phyloP scores from a whole-genome alignment of 2,797 vertebrate genomes.

The Anisognathus igniventris region DNA sequence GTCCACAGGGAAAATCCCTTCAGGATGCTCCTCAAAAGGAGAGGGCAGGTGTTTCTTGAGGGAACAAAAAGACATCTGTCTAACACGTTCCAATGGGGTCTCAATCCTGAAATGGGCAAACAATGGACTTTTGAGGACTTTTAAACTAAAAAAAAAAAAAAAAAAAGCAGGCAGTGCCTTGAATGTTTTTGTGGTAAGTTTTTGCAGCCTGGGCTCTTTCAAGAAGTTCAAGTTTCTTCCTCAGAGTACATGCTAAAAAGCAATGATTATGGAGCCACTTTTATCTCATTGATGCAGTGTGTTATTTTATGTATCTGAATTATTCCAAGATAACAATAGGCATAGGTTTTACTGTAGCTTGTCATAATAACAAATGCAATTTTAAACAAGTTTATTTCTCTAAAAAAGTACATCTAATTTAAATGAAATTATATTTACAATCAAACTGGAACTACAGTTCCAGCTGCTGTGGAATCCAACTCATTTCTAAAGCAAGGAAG shows the following conservation, averaged over 20 bases:
- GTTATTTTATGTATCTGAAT: not conserved
- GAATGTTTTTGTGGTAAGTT: not conserved
- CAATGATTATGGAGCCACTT: not conserved
- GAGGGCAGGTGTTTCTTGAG: not conserved
- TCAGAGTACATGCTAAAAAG: rapidly evolving
- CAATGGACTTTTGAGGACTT: not conserved
- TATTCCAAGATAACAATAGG: not conserved
- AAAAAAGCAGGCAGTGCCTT: not conserved
- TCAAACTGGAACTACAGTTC: not conserved
- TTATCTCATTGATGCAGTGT: not conserved
- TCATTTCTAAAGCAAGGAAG: not conserved
- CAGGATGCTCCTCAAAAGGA: not conserved
- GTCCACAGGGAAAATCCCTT: rapidly evolving
- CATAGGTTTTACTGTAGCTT: not conserved
- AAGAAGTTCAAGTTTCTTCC: not conserved
- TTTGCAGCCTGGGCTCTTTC: not conserved
- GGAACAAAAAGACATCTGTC: not conserved
- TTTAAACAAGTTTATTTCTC: not conserved
- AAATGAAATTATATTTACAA: not conserved
- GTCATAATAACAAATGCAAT: not conserved
- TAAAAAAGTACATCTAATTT: not conserved
- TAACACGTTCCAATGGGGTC: not conserved
- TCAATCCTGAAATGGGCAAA: not conserved
- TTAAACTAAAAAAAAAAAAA: not conserved
- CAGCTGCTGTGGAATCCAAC: not conserved